Percentiles rank a stretch among this genome's conserved stretches.
phyloP scores from a whole-genome alignment of 2,797 vertebrate species.

The Cebuella pygmaea region DNA sequence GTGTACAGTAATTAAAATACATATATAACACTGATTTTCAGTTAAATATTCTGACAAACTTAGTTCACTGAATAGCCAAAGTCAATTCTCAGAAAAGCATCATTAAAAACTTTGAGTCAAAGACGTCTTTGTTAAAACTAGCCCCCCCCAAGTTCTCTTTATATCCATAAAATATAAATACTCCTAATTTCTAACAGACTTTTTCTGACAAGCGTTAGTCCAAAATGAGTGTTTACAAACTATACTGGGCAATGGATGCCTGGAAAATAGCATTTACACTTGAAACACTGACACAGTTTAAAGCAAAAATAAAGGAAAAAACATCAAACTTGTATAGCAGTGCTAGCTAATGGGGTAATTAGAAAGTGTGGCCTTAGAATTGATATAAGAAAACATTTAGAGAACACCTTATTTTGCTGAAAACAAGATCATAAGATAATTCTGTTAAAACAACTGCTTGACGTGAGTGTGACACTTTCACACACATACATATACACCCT shows the following conservation, averaged over 20 bases:
- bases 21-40: slow-evolving; percentile 31
- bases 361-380: slow-evolving; percentile 80
- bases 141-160: not conserved
- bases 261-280: slow-evolving; percentile 36
- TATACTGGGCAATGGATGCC: not conserved
- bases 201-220: slow-evolving; percentile 44
- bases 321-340: not conserved
- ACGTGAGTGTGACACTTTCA: slow-evolving; percentile 65
- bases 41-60: slow-evolving; percentile 65
- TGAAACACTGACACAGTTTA: slow-evolving; percentile 33
- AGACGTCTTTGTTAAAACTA: slow-evolving; percentile 40
- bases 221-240: slow-evolving; percentile 30
- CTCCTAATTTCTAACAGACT: slow-evolving; percentile 58
- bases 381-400: slow-evolving; percentile 42
- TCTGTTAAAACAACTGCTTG: slow-evolving; percentile 87
- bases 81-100: slow-evolving; percentile 47
- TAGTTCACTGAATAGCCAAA: slow-evolving; percentile 51
- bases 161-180: slow-evolving; percentile 65
- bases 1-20: slow-evolving; percentile 48
- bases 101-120: slow-evolving; percentile 51
- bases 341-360: not conserved
- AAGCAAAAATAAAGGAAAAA: not conserved
- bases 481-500: not conserved
- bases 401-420: slow-evolving; percentile 83
- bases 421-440: slow-evolving; percentile 84